Conservation (phyloP, 2,888 invertebrate genomes). For the Bugula neritina region DNA sequence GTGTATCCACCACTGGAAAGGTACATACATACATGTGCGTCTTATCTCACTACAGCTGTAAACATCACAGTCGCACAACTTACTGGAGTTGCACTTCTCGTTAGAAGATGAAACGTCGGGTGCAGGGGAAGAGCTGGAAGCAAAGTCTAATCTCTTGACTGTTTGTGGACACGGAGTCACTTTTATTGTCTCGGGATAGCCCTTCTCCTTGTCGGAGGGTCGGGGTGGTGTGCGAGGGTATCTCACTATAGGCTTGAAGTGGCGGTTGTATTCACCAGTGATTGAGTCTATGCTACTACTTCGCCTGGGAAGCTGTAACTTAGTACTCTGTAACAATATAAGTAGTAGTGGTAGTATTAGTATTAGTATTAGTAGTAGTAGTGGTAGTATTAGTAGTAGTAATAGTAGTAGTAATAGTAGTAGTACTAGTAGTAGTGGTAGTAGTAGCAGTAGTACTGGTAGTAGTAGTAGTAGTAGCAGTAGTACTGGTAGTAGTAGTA, state of each 20-base stretch:
- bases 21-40: too few species aligned
- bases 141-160: constrained; percentile 19
- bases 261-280: constrained; percentile 5
- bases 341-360: neutral
- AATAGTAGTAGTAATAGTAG: too few species aligned
- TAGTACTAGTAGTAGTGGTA: too few species aligned
- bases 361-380: neutral
- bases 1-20: too few species aligned
- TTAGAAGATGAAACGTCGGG: neutral
- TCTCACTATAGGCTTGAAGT: constrained; percentile 21
- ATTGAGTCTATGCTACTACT: constrained; percentile 21
- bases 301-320: neutral
- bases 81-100: too few species aligned
- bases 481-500: too few species aligned
- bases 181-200: constrained; percentile 22
- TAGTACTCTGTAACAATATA: neutral
- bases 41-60: too few species aligned
- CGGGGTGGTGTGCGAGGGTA: constrained; percentile 23
- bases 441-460: too few species aligned
- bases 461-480: too few species aligned
- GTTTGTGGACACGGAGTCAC: constrained; percentile 16
- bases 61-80: too few species aligned
- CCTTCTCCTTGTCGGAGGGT: constrained; percentile 7
- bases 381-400: neutral
- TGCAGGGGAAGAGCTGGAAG: neutral